A percentile compares a stretch with the other conserved stretches of the same genome.
Conservation (phyloP, 1,140 invertebrate species). For the Drosophila asahinai region DNA sequence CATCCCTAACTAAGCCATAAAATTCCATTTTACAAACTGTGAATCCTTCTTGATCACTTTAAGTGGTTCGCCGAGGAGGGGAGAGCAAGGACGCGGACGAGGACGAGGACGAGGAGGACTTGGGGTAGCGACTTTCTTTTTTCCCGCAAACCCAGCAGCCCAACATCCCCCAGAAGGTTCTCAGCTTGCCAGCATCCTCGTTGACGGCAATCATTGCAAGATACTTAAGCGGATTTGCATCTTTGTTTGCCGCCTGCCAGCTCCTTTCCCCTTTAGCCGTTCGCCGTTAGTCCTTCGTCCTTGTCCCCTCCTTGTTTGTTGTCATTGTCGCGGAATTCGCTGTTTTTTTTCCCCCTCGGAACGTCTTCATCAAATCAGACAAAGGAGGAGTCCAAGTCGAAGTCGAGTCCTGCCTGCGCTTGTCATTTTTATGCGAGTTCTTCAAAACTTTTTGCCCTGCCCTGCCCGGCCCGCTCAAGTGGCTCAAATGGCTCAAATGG, state of each 20-base stretch:
- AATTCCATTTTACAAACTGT: slow-evolving; percentile 85
- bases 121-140: slow-evolving; percentile 43
- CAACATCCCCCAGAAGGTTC: background rate
- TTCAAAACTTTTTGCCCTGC: slow-evolving; percentile 71
- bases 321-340: slow-evolving; percentile 62
- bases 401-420: slow-evolving; percentile 43
- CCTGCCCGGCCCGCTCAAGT: slow-evolving; percentile 19
- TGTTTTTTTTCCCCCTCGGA: slow-evolving; percentile 22
- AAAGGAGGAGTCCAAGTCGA: slow-evolving; percentile 32
- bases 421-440: slow-evolving; percentile 83
- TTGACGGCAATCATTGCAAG: slow-evolving; percentile 78
- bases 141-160: background rate
- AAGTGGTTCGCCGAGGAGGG: slow-evolving; percentile 67
- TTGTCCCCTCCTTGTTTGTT: slow-evolving; percentile 64
- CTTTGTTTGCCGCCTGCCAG: slow-evolving; percentile 59
- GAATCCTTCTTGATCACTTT: slow-evolving; percentile 85
- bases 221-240: slow-evolving; percentile 85
- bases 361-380: slow-evolving; percentile 78
- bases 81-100: background rate
- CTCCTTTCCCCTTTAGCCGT: background rate
- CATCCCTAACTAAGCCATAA: slow-evolving; percentile 76
- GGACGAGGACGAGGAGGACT: background rate
- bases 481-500: slow-evolving; percentile 71
- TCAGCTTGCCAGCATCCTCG: slow-evolving; percentile 17
- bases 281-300: background rate